Evolutionary conservation across 2,113 vertebrate species (phyloP).

Genomic region (Scalopus aquaticus): DNA sequence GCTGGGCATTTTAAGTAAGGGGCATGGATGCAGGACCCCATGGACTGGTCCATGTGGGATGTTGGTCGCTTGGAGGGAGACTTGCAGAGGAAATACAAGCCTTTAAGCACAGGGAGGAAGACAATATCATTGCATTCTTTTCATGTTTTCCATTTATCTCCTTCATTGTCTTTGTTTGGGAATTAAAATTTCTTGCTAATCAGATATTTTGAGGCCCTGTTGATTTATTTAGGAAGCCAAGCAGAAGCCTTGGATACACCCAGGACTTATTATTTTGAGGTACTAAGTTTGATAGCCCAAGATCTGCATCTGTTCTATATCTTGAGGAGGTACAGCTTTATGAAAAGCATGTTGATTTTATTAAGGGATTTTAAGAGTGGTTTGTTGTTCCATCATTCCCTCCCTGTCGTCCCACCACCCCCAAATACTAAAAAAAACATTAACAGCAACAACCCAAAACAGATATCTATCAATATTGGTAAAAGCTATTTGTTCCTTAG

Average conservation of each 20-base stretch:
- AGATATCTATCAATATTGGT: background rate
- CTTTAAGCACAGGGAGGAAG: background rate
- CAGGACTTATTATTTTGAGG: background rate
- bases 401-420: accelerated
- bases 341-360: background rate
- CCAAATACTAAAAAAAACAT: background rate
- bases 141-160: background rate
- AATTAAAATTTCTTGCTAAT: background rate
- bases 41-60: background rate
- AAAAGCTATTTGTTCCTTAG: background rate
- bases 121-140: background rate
- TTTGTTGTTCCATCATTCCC: background rate
- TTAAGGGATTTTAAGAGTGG: background rate
- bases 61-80: background rate
- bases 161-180: background rate
- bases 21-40: background rate
- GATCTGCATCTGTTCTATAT: background rate
- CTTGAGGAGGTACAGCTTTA: background rate
- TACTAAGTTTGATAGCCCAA: background rate
- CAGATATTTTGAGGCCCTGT: background rate
- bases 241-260: background rate
- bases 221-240: background rate
- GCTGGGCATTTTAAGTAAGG: background rate
- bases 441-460: background rate
- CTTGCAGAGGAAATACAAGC: background rate